Evolutionary conservation across 2,888 invertebrate genomes (phyloP).

Genomic region (Escarpia spicata): DNA sequence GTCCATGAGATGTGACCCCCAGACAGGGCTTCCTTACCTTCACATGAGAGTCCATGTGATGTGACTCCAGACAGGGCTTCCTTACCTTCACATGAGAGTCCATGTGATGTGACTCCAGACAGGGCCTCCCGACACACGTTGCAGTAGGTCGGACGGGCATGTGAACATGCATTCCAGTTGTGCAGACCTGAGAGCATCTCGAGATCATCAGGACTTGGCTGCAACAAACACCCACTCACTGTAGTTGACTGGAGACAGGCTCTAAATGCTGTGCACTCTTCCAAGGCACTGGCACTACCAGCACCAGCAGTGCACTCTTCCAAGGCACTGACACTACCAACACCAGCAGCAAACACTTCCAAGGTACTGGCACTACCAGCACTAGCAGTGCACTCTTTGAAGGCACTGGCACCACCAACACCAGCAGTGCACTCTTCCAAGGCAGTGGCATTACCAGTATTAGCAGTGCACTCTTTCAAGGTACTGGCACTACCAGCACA

Average conservation of each 20-base stretch:
- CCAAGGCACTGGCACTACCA: background rate
- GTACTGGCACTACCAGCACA: no score
- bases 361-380: no score
- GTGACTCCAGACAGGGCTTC: conserved; percentile 74
- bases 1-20: conserved; percentile 74
- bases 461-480: no score
- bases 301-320: background rate
- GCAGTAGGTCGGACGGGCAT: conserved; percentile 94
- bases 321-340: background rate
- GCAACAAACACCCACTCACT: conserved; percentile 14
- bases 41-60: conserved; percentile 28
- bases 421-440: no score
- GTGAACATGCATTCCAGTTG: conserved; percentile 88
- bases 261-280: background rate
- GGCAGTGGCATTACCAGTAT: no score
- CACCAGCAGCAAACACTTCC: no score
- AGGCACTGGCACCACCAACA: no score
- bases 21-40: conserved; percentile 20
- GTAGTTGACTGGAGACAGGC: background rate
- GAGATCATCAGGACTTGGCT: conserved; percentile 50
- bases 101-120: conserved; percentile 78
- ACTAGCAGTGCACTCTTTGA: no score
- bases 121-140: conserved; percentile 95
- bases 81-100: conserved; percentile 35
- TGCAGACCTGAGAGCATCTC: conserved; percentile 65